phyloP scores from a whole-genome alignment of 2,888 invertebrate genomes.

The Microplitis deprimator region DNA sequence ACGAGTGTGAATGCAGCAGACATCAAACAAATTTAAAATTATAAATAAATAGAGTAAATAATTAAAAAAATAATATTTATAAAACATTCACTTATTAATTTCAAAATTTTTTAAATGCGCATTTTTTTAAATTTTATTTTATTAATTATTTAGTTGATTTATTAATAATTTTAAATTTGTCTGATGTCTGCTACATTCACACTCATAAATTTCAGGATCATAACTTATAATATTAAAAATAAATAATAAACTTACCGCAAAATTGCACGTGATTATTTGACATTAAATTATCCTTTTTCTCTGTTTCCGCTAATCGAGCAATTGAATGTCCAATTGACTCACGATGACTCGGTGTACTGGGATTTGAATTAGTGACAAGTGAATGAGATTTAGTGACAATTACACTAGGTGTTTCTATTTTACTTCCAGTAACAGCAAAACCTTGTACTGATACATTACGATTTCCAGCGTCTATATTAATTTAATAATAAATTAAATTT shows the following conservation, averaged over 20 bases:
- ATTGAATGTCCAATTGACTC: conserved; percentile 63
- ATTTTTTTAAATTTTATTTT: no score
- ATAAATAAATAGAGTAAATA: no score
- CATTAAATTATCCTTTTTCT: conserved; percentile 60
- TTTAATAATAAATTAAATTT: conserved; percentile 16
- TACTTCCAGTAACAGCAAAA: conserved; percentile 60
- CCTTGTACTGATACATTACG: conserved; percentile 63
- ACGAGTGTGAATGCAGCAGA: no score
- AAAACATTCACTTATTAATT: no score
- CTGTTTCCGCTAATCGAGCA: conserved; percentile 63
- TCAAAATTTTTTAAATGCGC: no score
- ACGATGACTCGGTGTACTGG: conserved; percentile 64
- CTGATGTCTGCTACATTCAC: no score
- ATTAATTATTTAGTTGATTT: no score
- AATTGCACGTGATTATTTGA: conserved; percentile 62
- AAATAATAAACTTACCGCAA: conserved; percentile 58
- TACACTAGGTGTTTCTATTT: conserved; percentile 73
- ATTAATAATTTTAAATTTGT: no score
- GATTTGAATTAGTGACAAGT: conserved; percentile 58
- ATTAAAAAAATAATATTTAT: no score
- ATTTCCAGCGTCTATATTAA: conserved; percentile 60
- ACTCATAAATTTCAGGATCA: no score
- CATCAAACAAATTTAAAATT: no score
- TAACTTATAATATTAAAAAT: no score
- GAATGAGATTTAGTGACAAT: conserved; percentile 74